phyloP scores from a whole-genome alignment of 2,888 invertebrate genomes.

The Mayetiola destructor region DNA sequence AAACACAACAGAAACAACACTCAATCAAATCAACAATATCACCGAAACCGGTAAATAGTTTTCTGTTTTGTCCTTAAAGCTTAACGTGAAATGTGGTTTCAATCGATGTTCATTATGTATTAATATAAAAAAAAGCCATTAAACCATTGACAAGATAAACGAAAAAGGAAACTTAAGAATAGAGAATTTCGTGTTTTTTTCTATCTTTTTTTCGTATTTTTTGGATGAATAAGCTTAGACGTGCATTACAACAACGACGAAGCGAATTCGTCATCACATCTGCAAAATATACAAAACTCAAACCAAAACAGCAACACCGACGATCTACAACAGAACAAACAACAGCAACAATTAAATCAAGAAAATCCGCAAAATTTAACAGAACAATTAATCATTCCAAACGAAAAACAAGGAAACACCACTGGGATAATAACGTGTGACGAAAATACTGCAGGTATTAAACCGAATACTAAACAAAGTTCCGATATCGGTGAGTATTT shows the following conservation, averaged over 20 bases:
- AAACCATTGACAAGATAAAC: neutral
- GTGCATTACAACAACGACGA: conserved; percentile 14
- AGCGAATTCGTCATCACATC: conserved; percentile 7
- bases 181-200: too few species aligned
- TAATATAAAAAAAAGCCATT: too few species aligned
- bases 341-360: conserved; percentile 15
- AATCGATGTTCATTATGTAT: too few species aligned
- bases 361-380: conserved; percentile 17
- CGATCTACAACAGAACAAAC: neutral
- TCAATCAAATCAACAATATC: conserved; percentile 3
- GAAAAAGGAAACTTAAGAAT: conserved; percentile 2
- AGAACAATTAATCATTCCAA: conserved; percentile 1
- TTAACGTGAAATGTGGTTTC: too few species aligned
- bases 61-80: neutral
- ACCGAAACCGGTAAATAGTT: conserved; percentile 14
- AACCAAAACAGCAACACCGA: neutral
- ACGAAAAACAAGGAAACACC: conserved; percentile 17
- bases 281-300: conserved; percentile 8
- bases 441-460: neutral
- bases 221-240: conserved; percentile 15
- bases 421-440: conserved; percentile 19
- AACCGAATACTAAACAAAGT: neutral
- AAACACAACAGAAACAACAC: conserved; percentile 19
- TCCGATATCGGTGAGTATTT: neutral
- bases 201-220: too few species aligned